Conservation (phyloP, 2,888 invertebrate species). For the Drosophila engyochracea region DNA sequence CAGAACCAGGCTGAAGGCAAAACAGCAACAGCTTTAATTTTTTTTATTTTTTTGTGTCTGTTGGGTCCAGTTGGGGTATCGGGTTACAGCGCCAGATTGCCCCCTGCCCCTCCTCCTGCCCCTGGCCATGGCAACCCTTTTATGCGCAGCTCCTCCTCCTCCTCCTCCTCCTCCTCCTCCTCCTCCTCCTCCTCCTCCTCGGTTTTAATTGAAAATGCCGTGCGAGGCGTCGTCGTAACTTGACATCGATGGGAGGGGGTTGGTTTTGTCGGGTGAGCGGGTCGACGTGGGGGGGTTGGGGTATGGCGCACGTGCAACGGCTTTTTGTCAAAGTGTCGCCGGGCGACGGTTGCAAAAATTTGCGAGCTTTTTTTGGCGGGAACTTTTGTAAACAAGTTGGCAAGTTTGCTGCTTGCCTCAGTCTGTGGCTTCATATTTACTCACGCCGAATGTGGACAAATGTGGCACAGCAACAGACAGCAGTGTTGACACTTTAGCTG, state of each 20-base stretch:
- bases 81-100: constrained; percentile 60
- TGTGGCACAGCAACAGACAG: constrained; percentile 7
- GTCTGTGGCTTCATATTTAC: constrained; percentile 56
- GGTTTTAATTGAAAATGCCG: constrained; percentile 66
- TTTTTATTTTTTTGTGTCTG: not conserved
- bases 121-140: not conserved
- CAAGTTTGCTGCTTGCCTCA: constrained; percentile 10
- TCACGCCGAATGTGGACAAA: constrained; percentile 61
- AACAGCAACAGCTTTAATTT: constrained; percentile 23
- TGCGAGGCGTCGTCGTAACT: constrained; percentile 60
- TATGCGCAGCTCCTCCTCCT: constrained; percentile 1
- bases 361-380: constrained; percentile 64
- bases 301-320: constrained; percentile 69
- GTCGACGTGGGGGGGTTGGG: constrained; percentile 10
- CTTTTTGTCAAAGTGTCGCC: constrained; percentile 69
- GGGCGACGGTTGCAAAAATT: constrained; percentile 68
- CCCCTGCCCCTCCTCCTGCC: not conserved
- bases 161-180: constrained; percentile 2
- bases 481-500: not conserved
- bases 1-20: not conserved
- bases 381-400: constrained; percentile 66
- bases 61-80: constrained; percentile 41
- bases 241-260: constrained; percentile 55
- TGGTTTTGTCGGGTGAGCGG: no score
- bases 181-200: constrained; percentile 11